Base-by-base conservation (phyloP, 2,113 vertebrate genomes). In the Aspidoscelis tigris region DNA sequence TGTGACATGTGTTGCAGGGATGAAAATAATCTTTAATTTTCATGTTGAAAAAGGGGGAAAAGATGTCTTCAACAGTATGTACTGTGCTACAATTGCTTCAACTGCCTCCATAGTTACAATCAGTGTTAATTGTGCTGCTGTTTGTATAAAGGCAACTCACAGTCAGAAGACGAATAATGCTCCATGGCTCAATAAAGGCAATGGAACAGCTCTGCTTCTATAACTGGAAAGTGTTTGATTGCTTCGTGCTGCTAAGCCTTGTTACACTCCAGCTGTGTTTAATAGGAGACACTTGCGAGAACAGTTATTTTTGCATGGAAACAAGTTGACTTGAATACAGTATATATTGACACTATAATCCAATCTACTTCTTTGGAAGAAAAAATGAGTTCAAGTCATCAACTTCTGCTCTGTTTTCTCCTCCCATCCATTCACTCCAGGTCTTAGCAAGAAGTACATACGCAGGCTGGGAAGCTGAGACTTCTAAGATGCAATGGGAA, bases 301-400 rank as follows among this genome's bases (percentile, higher is more conserved):
- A 80, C 39, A 86, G 43, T 77, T 71, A 87, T 82, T 93, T 55
- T 89, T 64, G 80, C 85, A 86, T 78, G 39, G 77, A 86, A 89
- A 89, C 47, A 78, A 80, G 61, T 84, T 90, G 77, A 87, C 44
- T 86, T 65, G 80, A 73, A 69, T 84, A 73, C 33, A 86, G 61
- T 81, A 74, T 83, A 58, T 71, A 84, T 78, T 87, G 78, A 75
- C 33, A 79, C 16, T 53, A 72, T 76, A 74, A 87, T 82, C 69
- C 80, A 91, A 88, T 81, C 3, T 76, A 58, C 76, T 84, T 14
- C 86, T 81, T 74, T 87, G 43, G 69, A 74, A 80, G 73, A 74
- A 83, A 33, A 88, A 89, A 86, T 83, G 39, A 68, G 7, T 70
- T 78, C 69, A 26, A 86, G n/a, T 76, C 22, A 26, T 79, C 5